A percentile compares a stretch with the other conserved stretches of the same genome.
These are phyloP conservation scores for Amblyraja radiata DNA, from an alignment of 2,797 vertebrate species.

Conservation along the genomic window DNA sequence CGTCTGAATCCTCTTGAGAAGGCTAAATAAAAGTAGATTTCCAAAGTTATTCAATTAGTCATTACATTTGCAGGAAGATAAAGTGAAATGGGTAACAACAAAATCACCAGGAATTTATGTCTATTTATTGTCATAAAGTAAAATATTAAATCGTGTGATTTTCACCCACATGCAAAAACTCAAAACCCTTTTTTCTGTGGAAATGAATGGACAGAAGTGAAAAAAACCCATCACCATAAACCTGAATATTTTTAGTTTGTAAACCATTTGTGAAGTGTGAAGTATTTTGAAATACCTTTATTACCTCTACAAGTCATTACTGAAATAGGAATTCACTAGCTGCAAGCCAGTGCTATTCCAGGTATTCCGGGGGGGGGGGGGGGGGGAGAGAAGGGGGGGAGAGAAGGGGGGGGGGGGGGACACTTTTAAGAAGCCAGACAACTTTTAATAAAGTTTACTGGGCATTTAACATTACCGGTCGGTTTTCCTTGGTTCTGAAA, in stretches of 20 bases:
- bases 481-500: no score
- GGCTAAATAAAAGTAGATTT: not conserved
- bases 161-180: not conserved
- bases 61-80: not conserved
- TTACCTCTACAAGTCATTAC: not conserved
- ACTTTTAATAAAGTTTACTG: no score
- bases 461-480: no score
- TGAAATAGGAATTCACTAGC: not conserved
- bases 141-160: not conserved
- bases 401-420: no score
- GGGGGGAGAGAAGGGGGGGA: no score
- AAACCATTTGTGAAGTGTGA: not conserved
- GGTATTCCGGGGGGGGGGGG: no score
- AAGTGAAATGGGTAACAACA: not conserved
- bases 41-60: not conserved
- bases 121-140: not conserved
- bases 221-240: not conserved
- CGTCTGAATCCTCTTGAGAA: constrained; percentile 1
- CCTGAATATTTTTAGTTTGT: not conserved
- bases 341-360: not conserved
- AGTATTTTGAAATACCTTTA: not conserved
- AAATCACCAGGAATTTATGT: not conserved
- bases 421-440: no score
- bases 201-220: not conserved
- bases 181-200: not conserved